Evolutionary conservation across 2,888 invertebrate genomes (phyloP), one percentile per base, ranked within the genome.

Genomic region (Plebejus argus): DNA sequence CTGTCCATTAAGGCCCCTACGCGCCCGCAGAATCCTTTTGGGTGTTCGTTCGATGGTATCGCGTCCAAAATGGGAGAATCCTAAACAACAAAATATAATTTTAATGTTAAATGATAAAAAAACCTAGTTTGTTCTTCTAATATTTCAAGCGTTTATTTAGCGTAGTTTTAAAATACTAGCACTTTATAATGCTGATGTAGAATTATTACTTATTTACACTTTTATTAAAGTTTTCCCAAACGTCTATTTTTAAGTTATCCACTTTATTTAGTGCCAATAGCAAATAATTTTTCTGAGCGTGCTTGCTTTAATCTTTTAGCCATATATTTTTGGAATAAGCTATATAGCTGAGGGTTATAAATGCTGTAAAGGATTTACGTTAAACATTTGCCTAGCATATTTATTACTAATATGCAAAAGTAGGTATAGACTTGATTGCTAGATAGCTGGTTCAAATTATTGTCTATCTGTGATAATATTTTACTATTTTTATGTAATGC

Each of bases 31-130:
- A 89, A 83, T 77, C 84, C 87, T 77, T 84, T 84, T 8, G 89
- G 86, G n/a, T 87, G 86, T 12, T 86, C 88, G 12, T 85, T 87
- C 1, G 89, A 81, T 72, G 89, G 88, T 88, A 90, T 89, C 76
- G 91, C 86, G 76, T 93, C 93, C 83, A 93, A 81, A 81, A 93
- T 94, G 77, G 94, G 94, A 23, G 93, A 93, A 84, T 94, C 94
- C 94, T 94, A 82, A 78, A 82, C 58, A 81, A 83, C 76, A 78
- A 77, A 77, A 79, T 70, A 77, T 45, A 18, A 58, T 12, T 39
- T 20, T 23, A 7, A 72, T 5, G 15, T 15, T 12, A 71, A 20
- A 72, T 20, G 35, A 12, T 61, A 7, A 23, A 23, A 58, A 20
- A 58, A 6, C 18, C 10, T 20, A 10, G 45, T 23, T 5, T 2